Base-by-base conservation (phyloP, 2,888 invertebrate genomes). In the Amorpha juglandis region DNA sequence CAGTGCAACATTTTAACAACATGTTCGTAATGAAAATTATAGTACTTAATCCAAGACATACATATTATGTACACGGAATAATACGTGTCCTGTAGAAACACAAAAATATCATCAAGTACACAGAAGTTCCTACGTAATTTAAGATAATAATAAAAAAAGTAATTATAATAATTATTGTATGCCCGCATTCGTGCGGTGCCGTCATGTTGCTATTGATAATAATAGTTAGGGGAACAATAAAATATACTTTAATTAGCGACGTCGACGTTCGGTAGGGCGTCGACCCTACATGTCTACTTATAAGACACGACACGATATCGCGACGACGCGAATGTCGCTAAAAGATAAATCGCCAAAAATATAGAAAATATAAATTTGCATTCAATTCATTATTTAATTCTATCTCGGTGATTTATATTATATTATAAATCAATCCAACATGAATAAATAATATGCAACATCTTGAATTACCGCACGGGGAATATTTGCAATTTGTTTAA, bases 201-300 rank as follows among this genome's bases (percentile, higher is more conserved):
- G 84, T 84, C 83, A 82, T 83, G 86, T 82, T 80, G 80, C 81
- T 85, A 88, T 86, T 87, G 85, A 86, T 86, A 84, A 83, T 82
- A 83, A 85, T 85, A 86, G 87, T 83, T 87, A 82, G 88, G 89
- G 89, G 88, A 88, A 90, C 92, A 92, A 92, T 92, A 92, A 92
- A 91, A 91, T 91, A 91, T 91, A 92, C 87, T 91, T 90, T 91
- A 92, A 92, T 92, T 92, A 91, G 88, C 74, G 76, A 72, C 68
- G 73, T 74, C 76, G 79, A 78, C 77, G 78, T 81, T 80, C 78
- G 75, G 74, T 68, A 70, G 79, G 78, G 76, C 83, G 78, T 71
- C 71, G 78, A 79, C 78, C 80, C 71, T 72, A 66, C 69, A 33
- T 52, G 68, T 63, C 62, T 42, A 68, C 79, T 77, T 77, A 80